Conservation (phyloP, 1,140 invertebrate species). For the Tetramorium simillimum region DNA sequence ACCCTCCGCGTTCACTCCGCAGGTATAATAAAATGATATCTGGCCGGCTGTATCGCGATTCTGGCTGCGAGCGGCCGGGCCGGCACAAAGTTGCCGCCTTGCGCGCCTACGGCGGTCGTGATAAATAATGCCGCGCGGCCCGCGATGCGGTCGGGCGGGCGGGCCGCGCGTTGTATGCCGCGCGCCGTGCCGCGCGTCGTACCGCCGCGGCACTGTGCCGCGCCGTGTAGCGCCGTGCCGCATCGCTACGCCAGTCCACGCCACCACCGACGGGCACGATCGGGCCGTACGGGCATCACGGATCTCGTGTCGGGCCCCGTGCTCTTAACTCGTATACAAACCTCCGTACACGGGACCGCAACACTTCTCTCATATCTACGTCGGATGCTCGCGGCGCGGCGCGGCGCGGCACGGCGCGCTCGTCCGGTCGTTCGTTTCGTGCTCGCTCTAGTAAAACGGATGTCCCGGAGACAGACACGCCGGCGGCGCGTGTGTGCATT, state of each 20-base stretch:
- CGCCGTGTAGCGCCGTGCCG: conserved; percentile 15
- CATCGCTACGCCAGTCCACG: neutral
- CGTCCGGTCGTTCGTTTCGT: conserved; percentile 21
- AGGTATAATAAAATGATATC: conserved; percentile 84
- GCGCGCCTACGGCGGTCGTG: conserved; percentile 76
- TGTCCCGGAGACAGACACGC: conserved; percentile 30
- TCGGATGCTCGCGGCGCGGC: neutral
- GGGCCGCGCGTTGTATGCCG: conserved; percentile 22
- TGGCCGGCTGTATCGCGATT: conserved; percentile 77
- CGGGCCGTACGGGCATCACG: neutral
- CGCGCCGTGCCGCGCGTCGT: conserved; percentile 17
- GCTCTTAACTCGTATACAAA: conserved; percentile 13
- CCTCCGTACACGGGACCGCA: neutral
- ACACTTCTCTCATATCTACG: conserved; percentile 36
- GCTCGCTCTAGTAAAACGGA: conserved; percentile 13
- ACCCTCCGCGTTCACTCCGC: conserved; percentile 73
- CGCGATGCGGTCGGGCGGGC: conserved; percentile 40
- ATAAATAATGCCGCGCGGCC: conserved; percentile 77
- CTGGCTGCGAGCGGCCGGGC: conserved; percentile 69
- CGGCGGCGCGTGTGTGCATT: conserved; percentile 6
- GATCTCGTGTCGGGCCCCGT: conserved; percentile 3
- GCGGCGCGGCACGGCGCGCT: neutral
- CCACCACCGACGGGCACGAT: conserved; percentile 2
- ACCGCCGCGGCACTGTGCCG: neutral
- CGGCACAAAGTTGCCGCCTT: conserved; percentile 78